Conservation (phyloP, 2,113 vertebrate genomes). For the Siniperca knerii region DNA sequence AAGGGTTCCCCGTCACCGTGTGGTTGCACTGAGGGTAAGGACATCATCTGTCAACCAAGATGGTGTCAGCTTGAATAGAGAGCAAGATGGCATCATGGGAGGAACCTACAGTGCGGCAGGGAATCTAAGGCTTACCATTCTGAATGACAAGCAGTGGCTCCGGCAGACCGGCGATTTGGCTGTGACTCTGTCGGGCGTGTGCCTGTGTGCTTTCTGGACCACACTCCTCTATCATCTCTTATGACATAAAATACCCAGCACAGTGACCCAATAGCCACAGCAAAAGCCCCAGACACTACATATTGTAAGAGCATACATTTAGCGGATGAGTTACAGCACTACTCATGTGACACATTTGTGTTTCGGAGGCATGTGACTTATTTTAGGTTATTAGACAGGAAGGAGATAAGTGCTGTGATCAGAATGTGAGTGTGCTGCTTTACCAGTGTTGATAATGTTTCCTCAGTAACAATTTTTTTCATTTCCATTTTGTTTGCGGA, state of each 20-base stretch:
- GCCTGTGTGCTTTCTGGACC: constrained; percentile 69
- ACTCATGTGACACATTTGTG: constrained; percentile 30
- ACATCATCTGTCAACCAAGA: constrained; percentile 40
- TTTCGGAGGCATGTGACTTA: constrained; percentile 44
- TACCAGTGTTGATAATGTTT: constrained; percentile 23
- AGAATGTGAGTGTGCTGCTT: constrained; percentile 17
- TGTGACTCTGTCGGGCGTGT: constrained; percentile 76
- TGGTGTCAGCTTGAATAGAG: constrained; percentile 21
- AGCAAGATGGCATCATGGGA: constrained; percentile 39
- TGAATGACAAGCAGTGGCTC: constrained; percentile 33
- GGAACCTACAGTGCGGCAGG: constrained; percentile 13
- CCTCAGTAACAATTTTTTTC: neutral
- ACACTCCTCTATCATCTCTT: constrained; percentile 76
- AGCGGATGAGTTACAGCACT: constrained; percentile 49
- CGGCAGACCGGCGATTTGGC: constrained; percentile 62
- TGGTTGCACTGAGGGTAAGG: constrained; percentile 13
- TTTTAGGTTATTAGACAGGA: constrained; percentile 7
- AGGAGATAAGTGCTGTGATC: constrained; percentile 17
- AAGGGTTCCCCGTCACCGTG: neutral
- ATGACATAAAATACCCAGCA: constrained; percentile 52
- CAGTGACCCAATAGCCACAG: constrained; percentile 58
- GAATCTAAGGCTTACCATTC: constrained; percentile 29
- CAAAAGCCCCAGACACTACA: constrained; percentile 42
- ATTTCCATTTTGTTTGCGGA: neutral
- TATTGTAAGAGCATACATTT: constrained; percentile 45